Conservation (phyloP, 2,797 vertebrate species). For the Melanogrammus aeglefinus region DNA sequence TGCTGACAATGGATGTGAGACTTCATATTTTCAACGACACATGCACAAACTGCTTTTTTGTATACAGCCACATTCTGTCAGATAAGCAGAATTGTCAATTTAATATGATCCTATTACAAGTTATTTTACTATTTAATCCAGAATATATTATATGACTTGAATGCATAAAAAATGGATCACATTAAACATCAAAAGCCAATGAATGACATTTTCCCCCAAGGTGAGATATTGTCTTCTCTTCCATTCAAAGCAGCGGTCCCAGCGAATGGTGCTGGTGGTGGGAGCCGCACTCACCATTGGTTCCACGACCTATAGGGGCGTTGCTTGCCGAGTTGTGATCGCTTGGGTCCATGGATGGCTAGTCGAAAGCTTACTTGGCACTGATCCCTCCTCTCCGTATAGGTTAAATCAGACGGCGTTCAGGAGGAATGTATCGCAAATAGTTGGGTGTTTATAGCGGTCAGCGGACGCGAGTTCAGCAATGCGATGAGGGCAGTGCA, state of each 20-base stretch:
- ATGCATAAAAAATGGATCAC: neutral
- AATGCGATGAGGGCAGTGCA: constrained; percentile 75
- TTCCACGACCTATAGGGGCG: too few species aligned
- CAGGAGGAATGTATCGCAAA: constrained; percentile 63
- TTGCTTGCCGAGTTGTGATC: constrained; percentile 17
- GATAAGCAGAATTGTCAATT: neutral
- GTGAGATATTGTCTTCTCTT: too few species aligned
- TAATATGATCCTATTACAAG: neutral
- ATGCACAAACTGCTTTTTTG: too few species aligned
- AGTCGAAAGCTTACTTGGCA: constrained; percentile 66
- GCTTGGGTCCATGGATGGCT: constrained; percentile 65
- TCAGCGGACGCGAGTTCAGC: constrained; percentile 55
- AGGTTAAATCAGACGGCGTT: constrained; percentile 56
- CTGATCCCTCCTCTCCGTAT: constrained; percentile 58
- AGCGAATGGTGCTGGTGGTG: too few species aligned
- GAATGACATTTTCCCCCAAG: neutral
- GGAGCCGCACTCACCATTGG: too few species aligned
- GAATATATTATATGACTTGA: neutral
- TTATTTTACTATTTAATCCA: neutral
- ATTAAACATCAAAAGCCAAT: neutral
- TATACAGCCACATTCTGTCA: neutral
- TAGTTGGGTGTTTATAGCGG: constrained; percentile 48
- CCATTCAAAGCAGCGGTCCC: too few species aligned
- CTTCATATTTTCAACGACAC: too few species aligned
- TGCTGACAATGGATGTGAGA: too few species aligned